Evolutionary conservation across 2,888 invertebrate genomes (phyloP), one percentile per base, ranked within the genome.

Genomic region (Hartigia nigra): DNA sequence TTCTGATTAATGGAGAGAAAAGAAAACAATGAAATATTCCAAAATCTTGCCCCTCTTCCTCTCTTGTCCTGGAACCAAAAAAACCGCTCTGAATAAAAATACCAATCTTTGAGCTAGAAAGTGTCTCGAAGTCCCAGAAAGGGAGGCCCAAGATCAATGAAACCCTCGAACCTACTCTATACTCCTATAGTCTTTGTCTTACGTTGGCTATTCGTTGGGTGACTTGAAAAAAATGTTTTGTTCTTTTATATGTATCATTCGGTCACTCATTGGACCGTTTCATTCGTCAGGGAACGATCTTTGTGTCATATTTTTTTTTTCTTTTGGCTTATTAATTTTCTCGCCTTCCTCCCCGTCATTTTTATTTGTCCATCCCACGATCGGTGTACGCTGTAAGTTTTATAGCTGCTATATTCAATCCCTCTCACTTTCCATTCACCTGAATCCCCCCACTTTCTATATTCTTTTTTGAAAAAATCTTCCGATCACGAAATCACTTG

Each of bases 321-420:
- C 12, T 12, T 70, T 70, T 5, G 72, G 12, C 12, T 32, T 72
- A 31, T 31, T 72, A 72, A 31, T 72, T 14, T 31, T 14, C 12
- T 12, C 4, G 31, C 12, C n/a, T n/a, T 9, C 5, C 31, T 11
- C 12, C 4, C 31, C 4, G n/a, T n/a, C n/a, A n/a, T n/a, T 72
- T 72, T 23, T 32, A 31, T 14, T 72, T 34, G n/a, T 31, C 12
- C 69, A 31, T 34, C 36, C 72, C 23, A 23, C 31, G 34, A 72
- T 72, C 72, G 72, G 72, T 72, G 72, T 31, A 72, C 72, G 72
- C 72, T 31, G 72, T 72, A 72, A 72, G 72, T 72, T 75, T 37
- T 23, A 23, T 36, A 36, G 34, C 34, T 75, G 31, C 31, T 75
- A 9, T 31, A 0, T 34, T n/a, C 75, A 32, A 31, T 31, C 14